Base-by-base conservation (phyloP, 2,113 vertebrate species). In the Zapus hudsonius region DNA sequence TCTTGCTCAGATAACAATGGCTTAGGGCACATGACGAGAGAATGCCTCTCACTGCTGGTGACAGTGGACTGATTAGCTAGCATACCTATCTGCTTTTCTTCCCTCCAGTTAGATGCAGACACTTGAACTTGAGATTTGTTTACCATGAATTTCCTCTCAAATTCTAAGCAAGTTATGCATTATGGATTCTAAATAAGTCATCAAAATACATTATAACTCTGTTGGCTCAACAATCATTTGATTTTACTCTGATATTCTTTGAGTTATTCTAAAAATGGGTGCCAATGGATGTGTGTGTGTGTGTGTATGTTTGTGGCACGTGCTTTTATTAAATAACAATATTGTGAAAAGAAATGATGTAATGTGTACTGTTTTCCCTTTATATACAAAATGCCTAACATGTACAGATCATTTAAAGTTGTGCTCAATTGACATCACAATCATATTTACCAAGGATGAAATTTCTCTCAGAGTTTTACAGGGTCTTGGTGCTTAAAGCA, bases 401-500 rank as follows among this genome's bases (percentile, higher is more conserved):
- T 72, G 64, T 36, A 79, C 44, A 87, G 31, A 76, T 76, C 42
- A 33, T 81, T 93, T 82, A 55, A 87, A 79, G 76, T 86, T 94
- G 63, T 84, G 69, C 38, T 91, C 47, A 38, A 15, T 36, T 84
- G 66, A 84, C 82, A 90, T 76, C 84, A 57, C 80, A 61, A 44
- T 79, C 10, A 57, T n/a, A 74, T 75, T 90, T 91, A 40, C 70
- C 7, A 47, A 59, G 73, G 82, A 73, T 74, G 61, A 27, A 83
- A 29, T 95, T 92, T 91, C 93, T 96, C 73, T 52, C 74, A 73
- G 15, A 90, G 73, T 86, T 78, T 93, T 80, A 67, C 52, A 79
- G 33, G 91, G 91, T 93, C 84, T 87, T 95, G 94, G 83, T 89
- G 87, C 92, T 96, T 93, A 96, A 84, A 95, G 84, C 87, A 90